Base-by-base conservation (phyloP, 2,113 vertebrate genomes). In the Mugil cephalus region DNA sequence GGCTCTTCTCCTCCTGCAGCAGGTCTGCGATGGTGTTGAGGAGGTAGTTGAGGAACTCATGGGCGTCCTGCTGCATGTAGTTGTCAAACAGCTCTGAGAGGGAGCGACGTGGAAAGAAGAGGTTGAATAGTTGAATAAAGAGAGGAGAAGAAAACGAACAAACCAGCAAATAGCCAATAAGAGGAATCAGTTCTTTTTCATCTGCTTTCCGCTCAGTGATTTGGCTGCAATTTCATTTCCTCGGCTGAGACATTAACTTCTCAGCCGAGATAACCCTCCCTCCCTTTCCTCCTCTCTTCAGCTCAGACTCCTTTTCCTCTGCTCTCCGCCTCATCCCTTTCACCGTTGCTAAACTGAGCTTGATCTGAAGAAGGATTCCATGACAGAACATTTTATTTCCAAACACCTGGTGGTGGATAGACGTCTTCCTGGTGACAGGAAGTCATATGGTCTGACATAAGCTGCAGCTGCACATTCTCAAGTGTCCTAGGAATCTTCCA, bases 51-150 rank as follows among this genome's bases (percentile, higher is more conserved):
- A 99, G 94, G 90, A 99, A 99, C 46, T 99, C 98, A 35, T 99
- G 98, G 10, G 98, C 98, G 74, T 99, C 98, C 91, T 99, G 98
- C 88, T 99, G 98, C 98, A 98, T 99, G 94, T 99, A 99, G 93
- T 99, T 99, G 83, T 99, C 98, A 90, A 99, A 99, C 79, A 99
- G 94, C 53, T 99, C 98, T 99, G 90, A 19, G 50, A 8, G n/a
- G 48, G 15, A 62, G 4, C 36, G 14, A 19, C 6, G n/a, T 2
- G 54, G 34, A 39, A 43, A 3, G 4, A 56, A 43, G 48, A 45
- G 43, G 18, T 34, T 30, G 11, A 50, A 69, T 15, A 40, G 0
- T 36, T 18, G 4, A 2, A 42, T 18, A 18, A 2, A 5, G 13
- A 43, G 10, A 53, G 21, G 42, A 40, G 4, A 54, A 6, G 14